Base-by-base conservation (phyloP, 2,797 vertebrate species). In the Toxotes lorentzi region DNA sequence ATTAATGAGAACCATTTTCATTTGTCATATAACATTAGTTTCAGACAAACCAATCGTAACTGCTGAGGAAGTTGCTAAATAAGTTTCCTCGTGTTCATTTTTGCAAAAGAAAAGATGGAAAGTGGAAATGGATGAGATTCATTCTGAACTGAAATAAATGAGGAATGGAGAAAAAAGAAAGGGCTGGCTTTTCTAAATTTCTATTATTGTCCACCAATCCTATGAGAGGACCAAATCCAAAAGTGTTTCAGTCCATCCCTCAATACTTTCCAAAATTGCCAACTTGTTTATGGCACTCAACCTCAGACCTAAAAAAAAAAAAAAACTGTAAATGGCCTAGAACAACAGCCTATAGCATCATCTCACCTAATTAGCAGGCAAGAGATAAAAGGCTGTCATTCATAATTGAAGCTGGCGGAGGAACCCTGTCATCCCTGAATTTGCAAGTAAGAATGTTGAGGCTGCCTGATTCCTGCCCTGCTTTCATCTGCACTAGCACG, bases 371-470 rank as follows among this genome's bases (percentile, higher is more conserved):
- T 95, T 94, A 95, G 86, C 90, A 86, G 86, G 82, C 76, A 71
- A 56, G 67, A 94, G 93, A 95, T 95, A 91, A 94, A 95, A 95
- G 91, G 71, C 87, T 92, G 92, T 94, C 93, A 93, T 93, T 94
- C 85, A 94, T 95, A 93, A 94, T 94, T 94, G 92, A 94, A 87
- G 81, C 82, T 87, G 91, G 90, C 64, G 38, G 82, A 88, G 86
- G 86, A 92, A 88, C 91, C 91, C 91, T 92, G 91, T 93, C 94
- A 91, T 94, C 92, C 88, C 83, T 70, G 84, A 88, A 93, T 94
- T 92, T 93, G 93, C 91, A 88, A 93, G 88, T 79, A 83, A 89
- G 87, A 91, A 92, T 84, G 87, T 91, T 80, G 89, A 89, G 90
- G 88, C 87, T 61, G 86, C 70, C 38, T 81, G 91, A 91, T 82